A percentile compares a stretch with the other conserved stretches of the same genome.
Conservation (phyloP, 2,888 invertebrate genomes). For the Synergus japonicus region DNA sequence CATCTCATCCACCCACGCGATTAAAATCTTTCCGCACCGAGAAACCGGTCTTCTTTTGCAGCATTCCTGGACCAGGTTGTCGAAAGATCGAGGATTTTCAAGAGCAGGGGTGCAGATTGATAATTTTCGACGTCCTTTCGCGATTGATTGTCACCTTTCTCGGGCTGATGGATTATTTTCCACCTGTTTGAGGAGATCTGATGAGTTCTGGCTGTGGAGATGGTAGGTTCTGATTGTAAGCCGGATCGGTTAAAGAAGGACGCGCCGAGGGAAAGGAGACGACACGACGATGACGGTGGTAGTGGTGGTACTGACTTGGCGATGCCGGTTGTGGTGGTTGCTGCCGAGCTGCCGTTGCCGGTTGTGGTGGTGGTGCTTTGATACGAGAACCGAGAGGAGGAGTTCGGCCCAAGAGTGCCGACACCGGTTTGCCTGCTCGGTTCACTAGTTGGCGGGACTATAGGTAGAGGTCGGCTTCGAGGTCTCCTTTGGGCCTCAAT, state of each 20-base stretch:
- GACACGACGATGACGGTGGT: slow-evolving; percentile 43
- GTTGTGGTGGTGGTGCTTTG: slow-evolving; percentile 55
- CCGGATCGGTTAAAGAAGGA: slow-evolving; percentile 25
- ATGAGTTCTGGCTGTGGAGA: slow-evolving; percentile 7
- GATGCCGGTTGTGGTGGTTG: slow-evolving; percentile 35
- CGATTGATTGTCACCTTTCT: not conserved
- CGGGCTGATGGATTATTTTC: not conserved
- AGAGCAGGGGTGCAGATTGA: slow-evolving; percentile 8
- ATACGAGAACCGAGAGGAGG: slow-evolving; percentile 53
- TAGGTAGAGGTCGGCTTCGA: slow-evolving; percentile 65
- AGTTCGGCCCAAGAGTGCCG: slow-evolving; percentile 47
- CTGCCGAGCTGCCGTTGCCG: slow-evolving; percentile 44
- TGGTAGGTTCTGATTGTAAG: slow-evolving; percentile 25
- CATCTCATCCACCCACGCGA: slow-evolving; percentile 38
- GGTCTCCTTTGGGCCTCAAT: slow-evolving; percentile 32
- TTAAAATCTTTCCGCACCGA: slow-evolving; percentile 40
- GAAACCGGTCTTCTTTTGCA: slow-evolving; percentile 36
- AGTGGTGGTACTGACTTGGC: slow-evolving; percentile 39
- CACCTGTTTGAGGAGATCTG: not conserved
- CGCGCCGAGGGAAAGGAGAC: slow-evolving; percentile 41
- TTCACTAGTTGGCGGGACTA: slow-evolving; percentile 66
- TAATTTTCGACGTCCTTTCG: not conserved
- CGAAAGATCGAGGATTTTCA: not conserved
- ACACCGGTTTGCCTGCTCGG: slow-evolving; percentile 61
- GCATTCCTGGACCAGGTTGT: slow-evolving; percentile 13